Base-by-base conservation (phyloP, 2,888 invertebrate species). In the Cataglyphis cursor region DNA sequence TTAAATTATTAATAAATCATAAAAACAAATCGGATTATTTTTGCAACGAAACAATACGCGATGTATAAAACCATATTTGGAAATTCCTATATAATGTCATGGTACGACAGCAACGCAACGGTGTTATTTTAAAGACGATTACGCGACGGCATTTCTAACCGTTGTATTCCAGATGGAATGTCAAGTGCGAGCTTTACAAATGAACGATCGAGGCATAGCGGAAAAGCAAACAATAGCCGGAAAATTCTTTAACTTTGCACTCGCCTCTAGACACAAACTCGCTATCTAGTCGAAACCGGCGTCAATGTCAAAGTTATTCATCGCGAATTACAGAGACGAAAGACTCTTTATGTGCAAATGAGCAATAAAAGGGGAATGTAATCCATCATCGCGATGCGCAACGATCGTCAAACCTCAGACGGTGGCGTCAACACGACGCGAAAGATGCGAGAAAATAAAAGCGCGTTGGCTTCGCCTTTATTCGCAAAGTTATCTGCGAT, bases 71-170 rank as follows among this genome's bases (percentile, higher is more conserved):
- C 0, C 6, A 9, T 48, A 59, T 41, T 44, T 75, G 82, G 12
- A 75, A 61, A 70, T 44, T 54, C 62, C 82, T 62, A 68, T 82
- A 82, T 4, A 81, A 72, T 61, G 64, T 62, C 57, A 28, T 70
- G 54, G 35, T 74, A 48, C 31, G 54, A 80, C 64, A 74, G 81
- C 74, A 83, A 62, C 35, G 82, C 86, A 87, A 88, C 83, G 87
- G 84, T 85, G 86, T 86, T 83, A 70, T 89, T 89, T 86, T 85
- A 86, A 82, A 87, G 85, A 82, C 81, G 83, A 83, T 89, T 89
- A 83, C 74, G 83, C 82, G 81, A 65, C 38, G 86, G 85, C 89
- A 85, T 89, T 84, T 85, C 86, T 81, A 81, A 81, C 80, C 65
- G 81, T 81, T 74, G 82, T 80, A 80, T 65, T 41, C 66, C 70